These are phyloP conservation scores for Drosophila antonietae DNA, from an alignment of 2,888 invertebrate genomes.

Conservation along the genomic window DNA sequence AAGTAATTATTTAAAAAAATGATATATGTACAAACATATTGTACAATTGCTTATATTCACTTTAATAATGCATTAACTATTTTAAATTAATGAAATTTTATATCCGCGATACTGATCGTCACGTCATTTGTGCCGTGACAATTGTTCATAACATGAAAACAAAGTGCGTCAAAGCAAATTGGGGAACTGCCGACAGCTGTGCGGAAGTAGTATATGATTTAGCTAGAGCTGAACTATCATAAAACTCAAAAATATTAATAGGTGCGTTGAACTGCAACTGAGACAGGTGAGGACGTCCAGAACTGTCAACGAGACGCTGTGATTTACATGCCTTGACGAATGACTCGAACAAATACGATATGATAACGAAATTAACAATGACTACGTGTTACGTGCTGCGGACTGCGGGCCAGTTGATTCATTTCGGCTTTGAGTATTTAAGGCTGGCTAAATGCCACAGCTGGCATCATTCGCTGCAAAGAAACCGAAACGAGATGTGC, in stretches of 20 bases:
- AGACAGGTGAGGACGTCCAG: slow-evolving; percentile 39
- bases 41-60: no score
- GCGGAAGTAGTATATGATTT: slow-evolving; percentile 58
- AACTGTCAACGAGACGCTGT: slow-evolving; percentile 32
- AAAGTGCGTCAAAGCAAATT: not conserved
- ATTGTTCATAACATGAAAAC: slow-evolving; percentile 15
- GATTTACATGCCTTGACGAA: slow-evolving; percentile 68
- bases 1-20: no score
- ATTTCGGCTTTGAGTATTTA: slow-evolving; percentile 55
- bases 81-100: not conserved
- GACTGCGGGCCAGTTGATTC: slow-evolving; percentile 26
- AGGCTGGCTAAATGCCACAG: slow-evolving; percentile 35
- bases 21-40: no score
- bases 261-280: slow-evolving; percentile 65
- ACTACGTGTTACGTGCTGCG: slow-evolving; percentile 37
- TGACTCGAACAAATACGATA: slow-evolving; percentile 64
- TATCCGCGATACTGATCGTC: slow-evolving; percentile 15
- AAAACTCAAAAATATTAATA: slow-evolving; percentile 19
- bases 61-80: not conserved
- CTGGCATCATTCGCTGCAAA: slow-evolving; percentile 52
- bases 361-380: slow-evolving; percentile 30
- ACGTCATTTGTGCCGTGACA: slow-evolving; percentile 8
- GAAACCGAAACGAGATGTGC: slow-evolving; percentile 58
- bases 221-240: slow-evolving; percentile 15
- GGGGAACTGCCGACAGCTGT: slow-evolving; percentile 20